Evolutionary conservation across 2,797 vertebrate species (phyloP).

Genomic region (Columba guinea): DNA sequence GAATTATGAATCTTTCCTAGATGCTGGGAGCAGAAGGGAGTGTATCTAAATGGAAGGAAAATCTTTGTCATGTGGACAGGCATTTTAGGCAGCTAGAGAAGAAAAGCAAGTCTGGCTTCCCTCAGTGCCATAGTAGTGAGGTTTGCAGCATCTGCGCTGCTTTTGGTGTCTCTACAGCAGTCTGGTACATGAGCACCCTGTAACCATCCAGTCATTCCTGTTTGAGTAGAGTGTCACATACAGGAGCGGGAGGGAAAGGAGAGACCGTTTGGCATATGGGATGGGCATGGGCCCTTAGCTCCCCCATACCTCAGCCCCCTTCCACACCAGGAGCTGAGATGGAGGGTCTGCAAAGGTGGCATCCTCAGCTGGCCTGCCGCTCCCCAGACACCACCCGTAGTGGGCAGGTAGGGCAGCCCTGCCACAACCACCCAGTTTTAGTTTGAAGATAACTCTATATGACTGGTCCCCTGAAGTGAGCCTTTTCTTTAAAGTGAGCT

Average conservation of each 20-base stretch:
- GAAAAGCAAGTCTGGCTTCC: neutral
- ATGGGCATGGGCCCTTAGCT: neutral
- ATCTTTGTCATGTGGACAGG: neutral
- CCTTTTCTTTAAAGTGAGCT: neutral
- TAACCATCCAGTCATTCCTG: neutral
- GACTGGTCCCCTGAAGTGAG: neutral
- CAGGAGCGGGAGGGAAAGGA: neutral
- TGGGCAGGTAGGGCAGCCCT: no score
- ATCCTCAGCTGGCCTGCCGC: neutral
- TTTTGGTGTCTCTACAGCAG: neutral
- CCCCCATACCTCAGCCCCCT: neutral
- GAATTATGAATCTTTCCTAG: neutral
- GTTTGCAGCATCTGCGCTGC: neutral
- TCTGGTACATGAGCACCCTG: accelerated
- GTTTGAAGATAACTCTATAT: neutral
- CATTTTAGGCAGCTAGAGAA: neutral
- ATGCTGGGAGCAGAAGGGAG: neutral
- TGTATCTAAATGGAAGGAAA: neutral
- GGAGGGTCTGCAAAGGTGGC: neutral
- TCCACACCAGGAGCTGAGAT: neutral
- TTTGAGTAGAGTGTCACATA: neutral
- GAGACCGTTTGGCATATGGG: accelerated
- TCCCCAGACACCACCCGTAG: neutral
- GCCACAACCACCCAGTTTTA: accelerated
- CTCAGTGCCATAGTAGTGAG: neutral